These are phyloP conservation scores for Oreamnos americanus DNA, from an alignment of 2,113 vertebrate species.

Conservation along the genomic window DNA sequence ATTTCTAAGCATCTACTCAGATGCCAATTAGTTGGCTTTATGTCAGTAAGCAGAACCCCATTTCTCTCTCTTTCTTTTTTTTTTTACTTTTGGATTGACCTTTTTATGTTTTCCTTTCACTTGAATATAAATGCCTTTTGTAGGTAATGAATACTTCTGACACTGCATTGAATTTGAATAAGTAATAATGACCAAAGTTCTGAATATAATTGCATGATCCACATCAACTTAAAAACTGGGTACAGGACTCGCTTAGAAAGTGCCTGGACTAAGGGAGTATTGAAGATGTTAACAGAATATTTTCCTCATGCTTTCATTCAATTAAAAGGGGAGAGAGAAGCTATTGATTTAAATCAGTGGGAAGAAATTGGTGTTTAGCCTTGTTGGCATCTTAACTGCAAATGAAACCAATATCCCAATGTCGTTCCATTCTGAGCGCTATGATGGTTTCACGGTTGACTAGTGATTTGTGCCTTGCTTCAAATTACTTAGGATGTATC, in stretches of 20 bases:
- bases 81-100: not conserved
- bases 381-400: slow-evolving; percentile 53
- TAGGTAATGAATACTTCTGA: not conserved
- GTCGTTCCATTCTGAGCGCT: slow-evolving; percentile 66
- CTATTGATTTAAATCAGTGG: slow-evolving; percentile 73
- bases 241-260: not conserved
- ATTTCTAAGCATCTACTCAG: not conserved
- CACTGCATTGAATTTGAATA: not conserved
- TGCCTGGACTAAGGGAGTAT: not conserved
- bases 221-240: slow-evolving; percentile 6
- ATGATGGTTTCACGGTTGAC: slow-evolving; percentile 75
- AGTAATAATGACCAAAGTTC: not conserved
- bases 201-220: slow-evolving; percentile 22
- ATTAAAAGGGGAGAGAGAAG: slow-evolving; percentile 20
- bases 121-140: not conserved
- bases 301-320: slow-evolving; percentile 4
- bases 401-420: slow-evolving; percentile 52
- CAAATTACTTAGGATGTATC: slow-evolving; percentile 62
- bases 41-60: not conserved
- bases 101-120: slow-evolving; percentile 1
- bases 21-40: not conserved
- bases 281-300: not conserved
- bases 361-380: slow-evolving; percentile 70
- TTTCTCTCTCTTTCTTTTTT: not conserved
- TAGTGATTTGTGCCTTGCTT: slow-evolving; percentile 69